A percentile compares a stretch with the other conserved stretches of the same genome.
phyloP scores from a whole-genome alignment of 2,797 vertebrate species.

The Pseudomugil gertrudae region DNA sequence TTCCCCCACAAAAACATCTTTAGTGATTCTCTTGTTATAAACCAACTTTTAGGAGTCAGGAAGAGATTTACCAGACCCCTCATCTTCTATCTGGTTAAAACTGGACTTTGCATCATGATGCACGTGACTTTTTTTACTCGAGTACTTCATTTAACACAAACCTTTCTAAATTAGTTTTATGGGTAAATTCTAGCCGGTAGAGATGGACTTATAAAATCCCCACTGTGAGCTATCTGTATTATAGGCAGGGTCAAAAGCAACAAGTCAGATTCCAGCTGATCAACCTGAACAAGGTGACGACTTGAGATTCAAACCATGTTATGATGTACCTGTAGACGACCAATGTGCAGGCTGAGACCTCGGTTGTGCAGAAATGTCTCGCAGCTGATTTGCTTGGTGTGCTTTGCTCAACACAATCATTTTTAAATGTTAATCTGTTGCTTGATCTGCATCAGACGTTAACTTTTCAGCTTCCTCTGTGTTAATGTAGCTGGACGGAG shows the following conservation, averaged over 20 bases:
- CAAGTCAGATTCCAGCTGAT: conserved; percentile 16
- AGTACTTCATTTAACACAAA: no score
- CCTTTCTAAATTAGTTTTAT: not conserved
- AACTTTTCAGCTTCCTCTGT: not conserved
- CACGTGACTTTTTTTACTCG: no score
- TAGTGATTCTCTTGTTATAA: no score
- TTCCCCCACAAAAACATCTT: no score
- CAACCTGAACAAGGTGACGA: conserved; percentile 9
- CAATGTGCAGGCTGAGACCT: not conserved
- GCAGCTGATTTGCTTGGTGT: not conserved
- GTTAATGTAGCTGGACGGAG: not conserved
- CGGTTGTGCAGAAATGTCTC: conserved; percentile 3
- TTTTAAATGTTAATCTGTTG: not conserved
- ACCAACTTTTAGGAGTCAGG: not conserved
- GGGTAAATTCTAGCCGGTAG: not conserved
- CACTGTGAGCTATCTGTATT: conserved; percentile 55
- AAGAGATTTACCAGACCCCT: not conserved
- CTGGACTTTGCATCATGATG: not conserved
- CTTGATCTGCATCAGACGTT: not conserved
- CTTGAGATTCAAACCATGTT: conserved; percentile 19
- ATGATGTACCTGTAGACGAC: not conserved
- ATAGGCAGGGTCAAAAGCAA: conserved; percentile 65
- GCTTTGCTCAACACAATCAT: not conserved
- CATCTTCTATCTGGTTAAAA: not conserved
- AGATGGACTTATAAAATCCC: conserved; percentile 19